Conservation (phyloP, 2,888 invertebrate species). For the Cyclophora punctaria region DNA sequence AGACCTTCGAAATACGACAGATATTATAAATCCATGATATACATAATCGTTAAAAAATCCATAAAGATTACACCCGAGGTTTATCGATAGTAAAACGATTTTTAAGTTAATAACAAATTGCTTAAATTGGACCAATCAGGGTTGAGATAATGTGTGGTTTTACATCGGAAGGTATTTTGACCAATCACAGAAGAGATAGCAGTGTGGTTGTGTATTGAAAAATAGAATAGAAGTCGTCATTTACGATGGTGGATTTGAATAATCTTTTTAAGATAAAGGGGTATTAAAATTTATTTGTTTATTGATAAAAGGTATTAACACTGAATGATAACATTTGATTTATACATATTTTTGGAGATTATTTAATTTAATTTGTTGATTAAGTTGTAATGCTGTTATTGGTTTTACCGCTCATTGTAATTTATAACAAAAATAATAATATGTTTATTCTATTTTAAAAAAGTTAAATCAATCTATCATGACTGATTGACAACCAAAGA, state of each 20-base stretch:
- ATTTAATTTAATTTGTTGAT: too few relatives aligned
- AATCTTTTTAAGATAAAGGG: constrained; percentile 51
- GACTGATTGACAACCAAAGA: too few relatives aligned
- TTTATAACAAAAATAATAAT: too few relatives aligned
- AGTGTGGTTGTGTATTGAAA: constrained; percentile 5
- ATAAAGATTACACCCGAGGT: constrained; percentile 46
- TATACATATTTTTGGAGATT: constrained; percentile 38
- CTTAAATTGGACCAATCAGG: neutral
- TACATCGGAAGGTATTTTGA: constrained; percentile 2
- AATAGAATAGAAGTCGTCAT: constrained; percentile 26
- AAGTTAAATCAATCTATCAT: too few relatives aligned
- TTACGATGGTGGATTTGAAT: constrained; percentile 51
- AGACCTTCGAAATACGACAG: constrained; percentile 53
- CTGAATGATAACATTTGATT: constrained; percentile 71
- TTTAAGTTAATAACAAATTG: constrained; percentile 11
- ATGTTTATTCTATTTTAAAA: too few relatives aligned
- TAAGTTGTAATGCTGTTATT: too few relatives aligned
- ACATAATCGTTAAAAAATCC: constrained; percentile 49
- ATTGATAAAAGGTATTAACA: constrained; percentile 56
- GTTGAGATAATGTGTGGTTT: too few relatives aligned
- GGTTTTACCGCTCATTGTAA: too few relatives aligned
- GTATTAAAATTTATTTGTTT: constrained; percentile 51
- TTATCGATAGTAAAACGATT: constrained; percentile 38
- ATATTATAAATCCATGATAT: constrained; percentile 55
- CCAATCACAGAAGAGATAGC: constrained; percentile 16